Evolutionary conservation across 2,888 invertebrate genomes (phyloP), one percentile per base, ranked within the genome.

Genomic region (Scaptomyza polygonia): DNA sequence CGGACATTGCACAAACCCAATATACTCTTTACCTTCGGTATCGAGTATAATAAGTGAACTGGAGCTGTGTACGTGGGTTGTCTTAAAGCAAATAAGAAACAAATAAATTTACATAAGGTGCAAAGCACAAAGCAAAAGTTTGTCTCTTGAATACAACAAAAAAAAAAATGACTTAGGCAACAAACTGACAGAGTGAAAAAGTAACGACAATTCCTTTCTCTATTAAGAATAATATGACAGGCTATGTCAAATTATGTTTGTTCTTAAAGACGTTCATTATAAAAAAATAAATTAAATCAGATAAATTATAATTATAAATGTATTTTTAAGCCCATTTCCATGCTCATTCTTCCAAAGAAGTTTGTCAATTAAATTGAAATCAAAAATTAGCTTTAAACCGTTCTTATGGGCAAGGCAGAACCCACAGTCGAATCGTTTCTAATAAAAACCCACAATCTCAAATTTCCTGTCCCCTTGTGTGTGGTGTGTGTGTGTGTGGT

Each of bases 401-500:
- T 68, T 67, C 61, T 27, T 47, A 45, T 30, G 21, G 53, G 57
- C 49, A 47, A 47, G 40, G 34, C 39, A 53, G 75, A 76, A 52
- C 65, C 63, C 67, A 45, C 44, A 70, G 53, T 63, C 53, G 67
- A 78, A 68, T 65, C 58, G 67, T 66, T 78, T 67, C 80, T 70
- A 82, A 82, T 82, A 78, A 48, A 39, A 82, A 62, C 78, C 59
- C 67, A 65, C 67, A 62, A 73, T 79, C 82, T 81, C 83, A 49
- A 78, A 67, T 81, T 81, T 82, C 80, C 76, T 76, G 45, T 59
- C 53, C 40, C 62, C n/a, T n/a, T n/a, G n/a, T n/a, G n/a, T n/a
- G n/a, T n/a, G 21, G 21, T 69, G 53, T 75, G 40, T 79, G 77
- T 76, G 76, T 74, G 81, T 82, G 77, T 74, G 83, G 81, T 81